These are phyloP conservation scores for Rhinolophus ferrumequinum DNA, from an alignment of 2,113 vertebrate genomes.

Conservation along the genomic window DNA sequence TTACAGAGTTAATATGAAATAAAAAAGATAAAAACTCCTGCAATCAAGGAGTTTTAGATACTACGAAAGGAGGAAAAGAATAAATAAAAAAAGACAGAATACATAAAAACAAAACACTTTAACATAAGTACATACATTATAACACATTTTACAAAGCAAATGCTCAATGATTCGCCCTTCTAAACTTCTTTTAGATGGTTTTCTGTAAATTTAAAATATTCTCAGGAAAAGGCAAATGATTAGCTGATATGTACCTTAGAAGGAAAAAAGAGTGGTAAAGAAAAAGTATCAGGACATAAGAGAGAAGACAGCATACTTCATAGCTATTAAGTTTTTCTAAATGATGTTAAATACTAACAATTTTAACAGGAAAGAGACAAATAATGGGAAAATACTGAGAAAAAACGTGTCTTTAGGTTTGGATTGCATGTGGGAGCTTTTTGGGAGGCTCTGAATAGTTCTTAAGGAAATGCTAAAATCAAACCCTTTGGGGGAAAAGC, in stretches of 20 bases:
- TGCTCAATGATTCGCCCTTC: background rate
- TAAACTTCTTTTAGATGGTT: background rate
- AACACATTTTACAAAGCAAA: background rate
- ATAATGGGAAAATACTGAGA: background rate
- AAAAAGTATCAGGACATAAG: background rate
- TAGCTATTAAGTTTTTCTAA: background rate
- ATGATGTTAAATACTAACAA: background rate
- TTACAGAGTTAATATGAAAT: background rate
- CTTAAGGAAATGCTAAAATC: background rate
- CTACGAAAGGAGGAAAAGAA: background rate
- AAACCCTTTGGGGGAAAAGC: background rate
- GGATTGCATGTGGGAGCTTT: background rate
- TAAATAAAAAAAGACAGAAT: background rate
- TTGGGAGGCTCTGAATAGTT: conserved; percentile 2
- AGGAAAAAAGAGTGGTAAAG: background rate
- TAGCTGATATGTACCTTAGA: background rate
- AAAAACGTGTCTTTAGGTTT: conserved; percentile 18
- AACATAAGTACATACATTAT: background rate
- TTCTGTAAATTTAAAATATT: conserved; percentile 33
- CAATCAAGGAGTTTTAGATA: background rate
- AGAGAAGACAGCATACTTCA: background rate
- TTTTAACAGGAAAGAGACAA: background rate
- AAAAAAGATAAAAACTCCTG: background rate
- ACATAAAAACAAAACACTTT: background rate
- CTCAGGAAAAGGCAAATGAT: background rate